phyloP scores from a whole-genome alignment of 2,113 vertebrate species.

The Pelvicachromis taeniatus region DNA sequence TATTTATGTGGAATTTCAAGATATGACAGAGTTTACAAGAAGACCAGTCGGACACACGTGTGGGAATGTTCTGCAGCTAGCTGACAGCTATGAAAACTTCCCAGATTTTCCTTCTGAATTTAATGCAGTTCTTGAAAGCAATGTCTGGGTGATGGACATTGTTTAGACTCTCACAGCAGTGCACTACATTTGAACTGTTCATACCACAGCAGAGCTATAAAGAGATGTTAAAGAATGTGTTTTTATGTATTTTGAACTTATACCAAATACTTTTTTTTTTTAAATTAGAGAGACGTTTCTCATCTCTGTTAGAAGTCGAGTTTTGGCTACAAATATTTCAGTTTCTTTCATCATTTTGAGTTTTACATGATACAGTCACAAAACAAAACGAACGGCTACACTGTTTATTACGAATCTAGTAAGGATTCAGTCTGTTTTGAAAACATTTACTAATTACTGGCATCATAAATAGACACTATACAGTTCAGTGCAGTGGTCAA shows the following conservation, averaged over 20 bases:
- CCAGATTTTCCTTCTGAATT: neutral
- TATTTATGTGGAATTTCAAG: neutral
- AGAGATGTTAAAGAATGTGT: neutral
- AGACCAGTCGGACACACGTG: neutral
- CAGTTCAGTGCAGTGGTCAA: neutral
- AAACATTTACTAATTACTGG: neutral
- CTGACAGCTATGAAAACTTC: neutral
- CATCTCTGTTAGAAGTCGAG: neutral
- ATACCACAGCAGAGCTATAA: neutral
- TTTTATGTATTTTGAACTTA: neutral
- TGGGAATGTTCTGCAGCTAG: neutral
- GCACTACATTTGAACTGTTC: neutral
- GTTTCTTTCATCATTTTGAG: neutral
- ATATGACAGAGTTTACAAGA: neutral
- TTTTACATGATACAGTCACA: neutral
- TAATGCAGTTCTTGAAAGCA: neutral
- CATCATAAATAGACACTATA: neutral
- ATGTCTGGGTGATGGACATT: neutral
- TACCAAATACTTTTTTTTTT: neutral
- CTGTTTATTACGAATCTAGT: too few species aligned
- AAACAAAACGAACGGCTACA: accelerated
- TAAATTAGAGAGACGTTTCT: neutral
- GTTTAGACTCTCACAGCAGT: neutral
- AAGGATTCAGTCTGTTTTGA: neutral
- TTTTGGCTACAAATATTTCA: neutral